These are phyloP conservation scores for Drosophila ustulata DNA, from an alignment of 2,888 invertebrate species.

Conservation along the genomic window DNA sequence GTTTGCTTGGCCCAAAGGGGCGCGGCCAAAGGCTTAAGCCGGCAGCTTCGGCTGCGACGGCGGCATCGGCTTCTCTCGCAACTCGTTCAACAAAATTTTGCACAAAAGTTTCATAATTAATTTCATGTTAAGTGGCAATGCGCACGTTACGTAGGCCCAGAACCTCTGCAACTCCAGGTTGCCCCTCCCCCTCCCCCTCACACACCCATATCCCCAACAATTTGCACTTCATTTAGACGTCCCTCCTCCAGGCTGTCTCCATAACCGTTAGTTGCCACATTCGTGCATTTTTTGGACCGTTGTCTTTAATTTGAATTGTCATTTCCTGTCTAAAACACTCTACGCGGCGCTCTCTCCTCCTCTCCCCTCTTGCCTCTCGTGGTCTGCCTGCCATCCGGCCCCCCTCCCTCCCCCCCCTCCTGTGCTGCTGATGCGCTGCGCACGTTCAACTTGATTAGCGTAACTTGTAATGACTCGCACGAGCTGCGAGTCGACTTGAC, in stretches of 20 bases:
- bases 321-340: slow-evolving; percentile 79
- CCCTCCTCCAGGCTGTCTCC: background rate
- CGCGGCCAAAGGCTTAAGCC: slow-evolving; percentile 36
- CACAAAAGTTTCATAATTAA: slow-evolving; percentile 81
- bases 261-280: slow-evolving; percentile 13
- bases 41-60: slow-evolving; percentile 4
- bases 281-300: slow-evolving; percentile 39
- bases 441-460: slow-evolving; percentile 81
- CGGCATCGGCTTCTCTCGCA: slow-evolving; percentile 56
- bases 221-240: slow-evolving; percentile 32
- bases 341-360: slow-evolving; percentile 12
- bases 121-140: slow-evolving; percentile 81
- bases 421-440: slow-evolving; percentile 23
- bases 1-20: slow-evolving; percentile 30
- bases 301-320: slow-evolving; percentile 81
- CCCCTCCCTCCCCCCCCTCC: slow-evolving; percentile 1
- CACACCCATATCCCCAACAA: background rate
- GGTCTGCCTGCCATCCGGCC: slow-evolving; percentile 17
- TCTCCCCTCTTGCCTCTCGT: background rate
- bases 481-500: slow-evolving; percentile 50
- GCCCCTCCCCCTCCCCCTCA: background rate
- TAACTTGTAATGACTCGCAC: slow-evolving; percentile 79
- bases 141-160: slow-evolving; percentile 51
- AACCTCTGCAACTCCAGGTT: slow-evolving; percentile 23
- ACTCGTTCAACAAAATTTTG: slow-evolving; percentile 80